Conservation (phyloP, 2,797 vertebrate species). For the Arnoldichthys spilopterus region DNA sequence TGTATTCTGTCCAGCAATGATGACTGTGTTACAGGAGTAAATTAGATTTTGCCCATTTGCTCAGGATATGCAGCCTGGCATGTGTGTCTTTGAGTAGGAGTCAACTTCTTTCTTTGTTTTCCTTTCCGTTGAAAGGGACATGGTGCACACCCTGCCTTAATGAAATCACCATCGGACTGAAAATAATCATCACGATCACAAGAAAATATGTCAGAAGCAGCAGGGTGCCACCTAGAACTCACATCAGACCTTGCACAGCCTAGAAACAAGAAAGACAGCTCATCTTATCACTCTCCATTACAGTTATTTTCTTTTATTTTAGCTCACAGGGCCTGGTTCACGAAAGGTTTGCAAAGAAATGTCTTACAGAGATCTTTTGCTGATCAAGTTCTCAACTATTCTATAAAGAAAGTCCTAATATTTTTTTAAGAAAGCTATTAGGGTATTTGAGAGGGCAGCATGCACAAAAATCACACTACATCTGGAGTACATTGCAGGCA, state of each 20-base stretch:
- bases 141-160: constrained; percentile 54
- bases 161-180: constrained; percentile 48
- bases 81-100: constrained; percentile 50
- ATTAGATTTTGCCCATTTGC: constrained; percentile 65
- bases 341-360: too few species aligned
- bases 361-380: too few species aligned
- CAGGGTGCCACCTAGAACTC: not conserved
- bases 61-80: constrained; percentile 58
- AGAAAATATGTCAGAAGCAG: constrained; percentile 27
- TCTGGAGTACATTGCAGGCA: too few species aligned
- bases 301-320: not conserved
- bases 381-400: too few species aligned
- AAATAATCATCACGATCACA: constrained; percentile 47
- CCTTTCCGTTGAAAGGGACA: constrained; percentile 40
- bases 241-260: not conserved
- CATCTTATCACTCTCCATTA: not conserved
- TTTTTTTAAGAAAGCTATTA: too few species aligned
- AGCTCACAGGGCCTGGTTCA: too few species aligned
- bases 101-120: constrained; percentile 62
- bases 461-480: too few species aligned
- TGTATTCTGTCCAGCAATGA: constrained; percentile 63
- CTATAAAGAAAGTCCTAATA: too few species aligned
- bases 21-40: constrained; percentile 59
- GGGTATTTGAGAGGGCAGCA: too few species aligned
- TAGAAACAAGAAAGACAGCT: not conserved